Percentiles rank a stretch among this genome's conserved stretches.
These are phyloP conservation scores for Epinephelus cyanopodus DNA, from an alignment of 2,113 vertebrate species.

Conservation along the genomic window DNA sequence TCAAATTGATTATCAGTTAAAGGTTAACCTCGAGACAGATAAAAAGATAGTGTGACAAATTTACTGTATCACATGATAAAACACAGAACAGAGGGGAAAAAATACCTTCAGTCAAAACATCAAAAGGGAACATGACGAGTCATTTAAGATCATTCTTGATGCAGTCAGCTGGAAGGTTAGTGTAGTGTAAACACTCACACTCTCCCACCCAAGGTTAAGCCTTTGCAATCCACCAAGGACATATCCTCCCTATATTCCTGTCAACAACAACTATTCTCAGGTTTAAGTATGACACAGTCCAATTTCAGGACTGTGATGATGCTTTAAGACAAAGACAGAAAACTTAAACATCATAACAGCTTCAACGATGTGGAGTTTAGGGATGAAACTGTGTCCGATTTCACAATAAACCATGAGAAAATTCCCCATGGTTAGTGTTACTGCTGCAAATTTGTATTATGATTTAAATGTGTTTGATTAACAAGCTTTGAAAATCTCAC, in stretches of 20 bases:
- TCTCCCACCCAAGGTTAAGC: neutral
- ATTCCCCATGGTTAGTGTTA: too few species aligned
- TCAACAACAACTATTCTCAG: neutral
- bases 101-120: neutral
- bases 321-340: neutral
- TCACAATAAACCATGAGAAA: too few species aligned
- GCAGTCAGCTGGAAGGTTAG: neutral
- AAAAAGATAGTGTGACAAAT: neutral
- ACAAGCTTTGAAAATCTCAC: too few species aligned
- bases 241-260: neutral
- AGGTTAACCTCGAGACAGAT: constrained; percentile 34
- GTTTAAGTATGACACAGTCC: neutral
- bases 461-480: too few species aligned
- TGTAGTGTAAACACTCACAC: neutral
- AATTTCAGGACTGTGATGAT: too few species aligned
- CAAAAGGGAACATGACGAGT: neutral
- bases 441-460: too few species aligned
- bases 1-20: constrained; percentile 30
- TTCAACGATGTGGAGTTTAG: neutral
- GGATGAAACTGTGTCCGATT: too few species aligned
- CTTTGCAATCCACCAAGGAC: neutral
- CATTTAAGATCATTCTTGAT: neutral
- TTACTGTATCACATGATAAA: neutral
- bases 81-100: neutral
- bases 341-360: neutral